Percentiles rank a stretch among this genome's conserved stretches.
Evolutionary conservation across 2,888 invertebrate species (phyloP).

Genomic region (Xestia ashworthii): DNA sequence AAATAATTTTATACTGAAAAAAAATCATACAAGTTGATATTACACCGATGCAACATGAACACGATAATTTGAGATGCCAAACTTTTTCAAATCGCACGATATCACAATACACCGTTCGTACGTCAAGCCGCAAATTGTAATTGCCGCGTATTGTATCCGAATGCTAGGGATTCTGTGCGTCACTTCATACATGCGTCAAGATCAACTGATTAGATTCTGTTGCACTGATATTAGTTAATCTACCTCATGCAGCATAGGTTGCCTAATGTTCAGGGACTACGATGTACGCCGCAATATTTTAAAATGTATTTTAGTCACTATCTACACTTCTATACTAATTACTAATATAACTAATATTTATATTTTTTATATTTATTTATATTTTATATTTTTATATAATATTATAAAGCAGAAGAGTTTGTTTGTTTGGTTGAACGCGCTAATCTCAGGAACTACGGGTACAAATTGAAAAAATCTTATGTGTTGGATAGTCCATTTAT

Average conservation of each 20-base stretch:
- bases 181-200: constrained; percentile 10
- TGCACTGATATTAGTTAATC: constrained; percentile 22
- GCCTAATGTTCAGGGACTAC: neutral
- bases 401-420: no score
- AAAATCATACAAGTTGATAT: neutral
- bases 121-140: neutral
- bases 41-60: neutral
- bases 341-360: no score
- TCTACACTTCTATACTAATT: no score
- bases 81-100: neutral
- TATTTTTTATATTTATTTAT: no score
- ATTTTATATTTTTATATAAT: no score
- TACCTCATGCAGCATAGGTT: neutral
- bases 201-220: constrained; percentile 33
- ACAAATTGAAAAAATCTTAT: no score
- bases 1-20: neutral
- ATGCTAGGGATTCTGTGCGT: constrained; percentile 15
- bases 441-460: no score
- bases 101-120: neutral
- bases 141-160: neutral
- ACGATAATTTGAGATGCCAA: neutral
- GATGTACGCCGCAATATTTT: neutral
- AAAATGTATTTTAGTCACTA: neutral
- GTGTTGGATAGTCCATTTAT: no score
- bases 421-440: no score